Evolutionary conservation across 1,140 invertebrate species (phyloP).

Genomic region (Drosophila parvula): DNA sequence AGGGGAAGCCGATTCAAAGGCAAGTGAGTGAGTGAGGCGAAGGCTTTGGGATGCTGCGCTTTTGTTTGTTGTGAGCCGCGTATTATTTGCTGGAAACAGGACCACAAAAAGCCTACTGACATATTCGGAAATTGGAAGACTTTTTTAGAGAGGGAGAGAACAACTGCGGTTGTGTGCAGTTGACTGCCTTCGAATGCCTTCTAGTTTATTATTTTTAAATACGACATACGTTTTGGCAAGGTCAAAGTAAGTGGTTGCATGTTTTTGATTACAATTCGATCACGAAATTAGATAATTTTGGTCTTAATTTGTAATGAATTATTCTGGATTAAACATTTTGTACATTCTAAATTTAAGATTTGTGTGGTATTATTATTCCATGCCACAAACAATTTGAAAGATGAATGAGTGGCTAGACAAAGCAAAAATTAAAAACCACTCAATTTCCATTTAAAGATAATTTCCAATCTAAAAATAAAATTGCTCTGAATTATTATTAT

Average conservation of each 20-base stretch:
- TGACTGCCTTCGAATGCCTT: conserved; percentile 37
- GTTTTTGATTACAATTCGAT: too few species aligned
- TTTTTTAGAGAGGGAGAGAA: background rate
- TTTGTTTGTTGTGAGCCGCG: conserved; percentile 66
- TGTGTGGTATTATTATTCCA: too few species aligned
- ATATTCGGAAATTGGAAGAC: conserved; percentile 10
- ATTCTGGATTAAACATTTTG: too few species aligned
- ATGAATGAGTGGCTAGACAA: too few species aligned
- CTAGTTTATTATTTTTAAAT: conserved; percentile 5
- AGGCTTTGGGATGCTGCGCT: conserved; percentile 64
- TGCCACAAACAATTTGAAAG: too few species aligned
- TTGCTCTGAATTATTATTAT: too few species aligned
- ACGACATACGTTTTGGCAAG: conserved; percentile 16
- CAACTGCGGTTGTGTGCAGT: conserved; percentile 26
- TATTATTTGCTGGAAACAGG: conserved; percentile 38
- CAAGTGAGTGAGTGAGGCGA: conserved; percentile 33
- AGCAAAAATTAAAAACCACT: too few species aligned
- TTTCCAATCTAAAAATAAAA: too few species aligned
- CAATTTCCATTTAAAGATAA: too few species aligned
- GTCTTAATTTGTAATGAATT: too few species aligned
- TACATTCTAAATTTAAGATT: too few species aligned
- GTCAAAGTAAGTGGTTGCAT: background rate
- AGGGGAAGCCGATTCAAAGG: conserved; percentile 34
- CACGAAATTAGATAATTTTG: too few species aligned
- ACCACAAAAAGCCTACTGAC: conserved; percentile 37